Evolutionary conservation across 2,113 vertebrate genomes (phyloP), one percentile per base, ranked within the genome.

Genomic region (Lepidothrix coronata): DNA sequence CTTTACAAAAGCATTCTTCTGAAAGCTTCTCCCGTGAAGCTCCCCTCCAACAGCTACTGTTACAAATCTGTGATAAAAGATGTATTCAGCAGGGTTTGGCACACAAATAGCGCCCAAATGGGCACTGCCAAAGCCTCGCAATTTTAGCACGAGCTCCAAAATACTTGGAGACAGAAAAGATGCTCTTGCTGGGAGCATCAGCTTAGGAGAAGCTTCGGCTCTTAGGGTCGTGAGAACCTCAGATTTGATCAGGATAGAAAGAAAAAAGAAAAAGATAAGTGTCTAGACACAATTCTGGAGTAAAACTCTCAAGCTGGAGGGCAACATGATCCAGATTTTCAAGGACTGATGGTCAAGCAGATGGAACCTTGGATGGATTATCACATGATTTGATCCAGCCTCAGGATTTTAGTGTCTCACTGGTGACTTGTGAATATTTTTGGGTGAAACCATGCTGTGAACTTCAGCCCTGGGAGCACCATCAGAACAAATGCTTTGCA

Each of bases 31-130:
- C 70, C 73, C 0, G 1, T 73, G 91, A 95, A 93, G 87, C 87
- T 85, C 74, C 58, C 71, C 62, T 84, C 83, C 52, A 61, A 61
- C 65, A 88, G 91, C 95, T 95, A 91, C 92, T 90, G 70, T 96
- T 96, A 96, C 96, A 87, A 82, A 92, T 65, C 80, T n/a, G 31
- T 4, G 65, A 97, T 94, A 95, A 96, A 96, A 94, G 93, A 51
- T 4, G 63, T 37, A 97, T 95, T 95, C 95, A 97, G 91, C 44
- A 81, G 88, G 80, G n/a, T 37, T 52, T 96, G 96, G 92, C 91
- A 94, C 65, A 68, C 15, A n/a, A 78, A 88, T 30, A 72, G 59
- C 59, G 59, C 75, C 88, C 93, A 76, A 91, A 89, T 0, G 16
- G 63, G 88, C 72, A 55, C 7, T 91, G 96, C 88, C 95, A 91